A percentile compares a stretch with the other conserved stretches of the same genome.
Evolutionary conservation across 1,140 invertebrate species (phyloP).

Genomic region (Orius insidiosus): DNA sequence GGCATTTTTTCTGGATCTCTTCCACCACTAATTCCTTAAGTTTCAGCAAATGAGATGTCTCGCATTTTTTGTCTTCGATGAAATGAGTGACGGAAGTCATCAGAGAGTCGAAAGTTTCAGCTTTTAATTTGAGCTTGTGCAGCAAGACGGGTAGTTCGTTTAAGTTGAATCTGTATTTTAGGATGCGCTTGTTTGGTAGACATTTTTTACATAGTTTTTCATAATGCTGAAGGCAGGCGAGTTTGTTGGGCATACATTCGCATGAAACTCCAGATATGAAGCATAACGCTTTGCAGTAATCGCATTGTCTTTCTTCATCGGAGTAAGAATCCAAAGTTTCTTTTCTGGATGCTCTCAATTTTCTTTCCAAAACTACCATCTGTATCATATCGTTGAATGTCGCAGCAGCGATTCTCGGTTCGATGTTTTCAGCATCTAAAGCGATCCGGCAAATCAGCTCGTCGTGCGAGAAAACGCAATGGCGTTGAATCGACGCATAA

Average conservation of each 20-base stretch:
- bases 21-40: too few relatives aligned
- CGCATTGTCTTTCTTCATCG: slow-evolving; percentile 90
- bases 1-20: too few relatives aligned
- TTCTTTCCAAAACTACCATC: slow-evolving; percentile 81
- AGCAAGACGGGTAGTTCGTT: too few relatives aligned
- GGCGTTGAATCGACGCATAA: slow-evolving; percentile 81
- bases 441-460: slow-evolving; percentile 98
- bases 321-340: slow-evolving; percentile 60
- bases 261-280: slow-evolving; percentile 91
- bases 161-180: slow-evolving; percentile 80
- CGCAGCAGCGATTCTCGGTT: slow-evolving; percentile 69
- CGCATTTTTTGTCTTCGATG: too few relatives aligned
- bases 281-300: slow-evolving; percentile 89
- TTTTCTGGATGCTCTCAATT: slow-evolving; percentile 45
- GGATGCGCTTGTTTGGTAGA: slow-evolving; percentile 55
- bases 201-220: slow-evolving; percentile 63
- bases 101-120: too few relatives aligned
- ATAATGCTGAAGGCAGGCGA: slow-evolving; percentile 80
- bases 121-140: too few relatives aligned
- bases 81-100: too few relatives aligned
- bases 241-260: slow-evolving; percentile 24
- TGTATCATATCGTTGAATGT: slow-evolving; percentile 81
- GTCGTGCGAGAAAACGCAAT: slow-evolving; percentile 98
- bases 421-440: slow-evolving; percentile 65
- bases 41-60: too few relatives aligned